These are phyloP conservation scores for Ciona savignyi DNA, from an alignment of 23 tunicate genomes.

Conservation along the genomic window DNA sequence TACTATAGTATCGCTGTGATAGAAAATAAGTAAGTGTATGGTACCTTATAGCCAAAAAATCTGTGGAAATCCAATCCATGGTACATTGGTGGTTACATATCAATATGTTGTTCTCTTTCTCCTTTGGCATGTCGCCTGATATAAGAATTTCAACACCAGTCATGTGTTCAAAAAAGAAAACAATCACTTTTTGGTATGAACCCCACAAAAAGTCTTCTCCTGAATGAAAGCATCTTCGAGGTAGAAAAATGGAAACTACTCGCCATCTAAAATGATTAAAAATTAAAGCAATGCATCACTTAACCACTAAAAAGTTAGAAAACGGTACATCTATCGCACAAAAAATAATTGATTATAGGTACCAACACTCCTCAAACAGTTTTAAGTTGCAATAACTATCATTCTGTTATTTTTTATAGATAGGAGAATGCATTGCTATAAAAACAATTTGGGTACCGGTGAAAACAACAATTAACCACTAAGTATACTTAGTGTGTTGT, in stretches of 20 bases:
- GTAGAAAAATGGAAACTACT: conserved; percentile 12
- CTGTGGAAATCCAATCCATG: conserved; percentile 61
- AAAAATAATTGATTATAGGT: too few species aligned
- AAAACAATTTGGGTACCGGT: not conserved
- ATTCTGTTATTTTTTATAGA: not conserved
- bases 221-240: conserved; percentile 11
- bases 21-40: not conserved
- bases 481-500: not conserved
- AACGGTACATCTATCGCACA: not conserved
- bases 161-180: conserved; percentile 51
- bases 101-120: conserved; percentile 35
- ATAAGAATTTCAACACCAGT: conserved; percentile 46
- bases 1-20: too few species aligned
- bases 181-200: conserved; percentile 31
- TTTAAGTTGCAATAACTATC: too few species aligned
- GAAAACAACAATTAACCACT: not conserved
- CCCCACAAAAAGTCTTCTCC: conserved; percentile 52
- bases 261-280: conserved; percentile 13
- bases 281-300: too few species aligned
- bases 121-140: conserved; percentile 34
- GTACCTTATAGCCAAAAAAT: conserved; percentile 42
- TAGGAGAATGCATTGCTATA: not conserved
- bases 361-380: too few species aligned
- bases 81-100: conserved; percentile 68
- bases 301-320: not conserved